Base-by-base conservation (phyloP, 2,888 invertebrate species). In the Agrenia bidenticulata region DNA sequence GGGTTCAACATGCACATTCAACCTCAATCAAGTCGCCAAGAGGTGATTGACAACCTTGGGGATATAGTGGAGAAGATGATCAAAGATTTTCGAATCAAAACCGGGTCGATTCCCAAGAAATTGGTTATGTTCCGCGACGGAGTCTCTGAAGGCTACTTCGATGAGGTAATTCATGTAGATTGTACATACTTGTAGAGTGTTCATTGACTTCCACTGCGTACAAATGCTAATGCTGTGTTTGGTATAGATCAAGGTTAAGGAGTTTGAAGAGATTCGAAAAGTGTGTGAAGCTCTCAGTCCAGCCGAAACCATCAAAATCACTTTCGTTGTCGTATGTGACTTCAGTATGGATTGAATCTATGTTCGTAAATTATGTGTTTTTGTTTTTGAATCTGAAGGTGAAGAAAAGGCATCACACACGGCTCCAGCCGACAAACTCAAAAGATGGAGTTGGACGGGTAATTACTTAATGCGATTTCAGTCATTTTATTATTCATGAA, bases 381-480 rank as follows among this genome's bases (percentile, higher is more conserved):
- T n/a, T n/a, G n/a, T n/a, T n/a, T n/a, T n/a, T n/a, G n/a, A n/a
- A 32, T 32, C 11, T 32, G 5, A 7, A 32, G 32, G 85, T 85
- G 21, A 85, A 85, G 80, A 85, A 85, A 73, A 78, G 85, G 17
- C 85, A 85, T 76, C 85, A 85, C 78, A 84, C 84, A 1, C 79
- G 85, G 41, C 64, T 75, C 24, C 72, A 69, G 45, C 67, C 73
- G 9, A 84, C 50, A 78, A 84, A 57, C 84, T 84, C 77, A 83
- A 83, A 75, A 80, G 84, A 85, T 76, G 83, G 81, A 77, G 81
- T 66, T 5, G 45, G 45, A 45, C 5, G n/a, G 19, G 45, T 45
- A 15, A 11, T 15, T 39, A 7, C 9, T 39, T 39, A 39, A 39
- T 39, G 9, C 15, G 15, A 39, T 39, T 15, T 11, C 39, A 39